These are phyloP conservation scores for Drosophila elegans DNA, from an alignment of 1,140 invertebrate species.

Conservation along the genomic window DNA sequence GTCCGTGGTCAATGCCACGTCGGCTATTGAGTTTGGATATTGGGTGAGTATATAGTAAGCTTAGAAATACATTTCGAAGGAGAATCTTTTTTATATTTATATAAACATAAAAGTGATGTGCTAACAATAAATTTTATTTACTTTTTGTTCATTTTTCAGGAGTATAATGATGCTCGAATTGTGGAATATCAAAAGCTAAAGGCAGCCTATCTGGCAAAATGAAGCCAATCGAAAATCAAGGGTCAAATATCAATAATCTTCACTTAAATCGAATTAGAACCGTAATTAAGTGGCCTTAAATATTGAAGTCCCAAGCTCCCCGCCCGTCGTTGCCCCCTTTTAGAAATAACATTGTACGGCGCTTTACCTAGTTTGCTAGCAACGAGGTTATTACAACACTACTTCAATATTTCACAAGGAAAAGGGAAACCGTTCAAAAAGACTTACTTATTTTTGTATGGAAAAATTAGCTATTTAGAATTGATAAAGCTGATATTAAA, in stretches of 20 bases:
- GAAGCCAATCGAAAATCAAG: slow-evolving; percentile 17
- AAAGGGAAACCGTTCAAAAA: slow-evolving; percentile 28
- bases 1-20: slow-evolving; percentile 94
- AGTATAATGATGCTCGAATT: slow-evolving; percentile 70
- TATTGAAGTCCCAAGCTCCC: slow-evolving; percentile 13
- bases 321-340: not conserved
- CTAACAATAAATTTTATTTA: not conserved
- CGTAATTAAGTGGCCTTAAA: slow-evolving; percentile 76
- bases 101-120: too few relatives aligned
- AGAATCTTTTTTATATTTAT: too few relatives aligned
- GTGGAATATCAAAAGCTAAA: slow-evolving; percentile 69
- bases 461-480: slow-evolving; percentile 31
- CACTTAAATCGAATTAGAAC: slow-evolving; percentile 67
- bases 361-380: slow-evolving; percentile 7
- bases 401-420: slow-evolving; percentile 27
- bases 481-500: slow-evolving; percentile 52
- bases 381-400: slow-evolving; percentile 24
- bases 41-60: slow-evolving; percentile 88
- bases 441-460: slow-evolving; percentile 40
- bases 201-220: slow-evolving; percentile 53
- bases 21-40: slow-evolving; percentile 97
- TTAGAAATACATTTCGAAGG: too few relatives aligned
- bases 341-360: not conserved
- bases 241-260: slow-evolving; percentile 29
- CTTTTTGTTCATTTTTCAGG: slow-evolving; percentile 29